Base-by-base conservation (phyloP, 2,888 invertebrate genomes). In the Hemicrepidius hirtus region DNA sequence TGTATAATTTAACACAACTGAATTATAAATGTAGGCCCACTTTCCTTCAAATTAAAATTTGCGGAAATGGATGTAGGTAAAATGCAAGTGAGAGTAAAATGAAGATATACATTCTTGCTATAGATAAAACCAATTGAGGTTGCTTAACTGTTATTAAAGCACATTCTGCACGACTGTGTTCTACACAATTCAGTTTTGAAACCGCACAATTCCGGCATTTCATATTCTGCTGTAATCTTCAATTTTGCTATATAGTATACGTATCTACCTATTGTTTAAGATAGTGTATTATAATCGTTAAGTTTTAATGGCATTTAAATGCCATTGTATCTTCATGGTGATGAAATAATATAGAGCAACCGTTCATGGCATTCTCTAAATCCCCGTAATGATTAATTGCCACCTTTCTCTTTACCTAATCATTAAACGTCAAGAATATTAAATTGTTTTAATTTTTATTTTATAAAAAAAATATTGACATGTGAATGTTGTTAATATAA, bases 71-170 rank as follows among this genome's bases (percentile, higher is more conserved):
- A 50, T 9, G 20, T 20, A 24, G n/a, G n/a, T n/a, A n/a, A n/a
- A 24, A 24, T 20, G 20, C 13, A 13, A 24, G 28, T 53, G 32
- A 53, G 53, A 24, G 53, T 32, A 24, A 21, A 13, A 28, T 5
- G n/a, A 18, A 44, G 41, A n/a, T 44, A 16, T 13, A 44, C 6
- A n/a, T 12, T 44, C 18, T 46, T 18, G 46, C 20, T 53, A 53
- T 13, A 13, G 12, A 28, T 53, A 28, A n/a, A 24, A 3, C 3
- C 9, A 53, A 7, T 50, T 50, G 3, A 24, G 32, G 53, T 53
- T n/a, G 13, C 32, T 53, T 53, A 53, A 32, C 32, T 53, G 53
- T 32, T 6, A 53, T 53, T 53, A 49, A 20, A 32, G 53, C 12
- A 32, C n/a, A 28, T 28, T 28, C 12, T 53, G 21, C 53, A 53